Conservation (phyloP, 2,888 invertebrate genomes). For the Pharmacophagus antenor region DNA sequence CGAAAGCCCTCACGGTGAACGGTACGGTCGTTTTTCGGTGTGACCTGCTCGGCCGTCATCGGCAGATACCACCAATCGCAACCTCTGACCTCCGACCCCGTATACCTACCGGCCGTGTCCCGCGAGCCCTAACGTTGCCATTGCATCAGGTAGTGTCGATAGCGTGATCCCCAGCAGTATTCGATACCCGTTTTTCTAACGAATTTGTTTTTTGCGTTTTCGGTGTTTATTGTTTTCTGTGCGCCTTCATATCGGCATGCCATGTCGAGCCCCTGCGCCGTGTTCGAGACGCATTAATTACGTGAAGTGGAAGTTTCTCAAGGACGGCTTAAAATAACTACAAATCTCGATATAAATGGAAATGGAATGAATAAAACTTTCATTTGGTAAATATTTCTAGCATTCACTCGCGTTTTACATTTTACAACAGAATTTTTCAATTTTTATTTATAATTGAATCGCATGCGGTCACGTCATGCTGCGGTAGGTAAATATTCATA, state of each 20-base stretch:
- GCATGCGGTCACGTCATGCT: slow-evolving; percentile 5
- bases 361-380: slow-evolving; percentile 5
- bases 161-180: slow-evolving; percentile 70
- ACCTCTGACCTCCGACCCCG: slow-evolving; percentile 44
- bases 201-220: slow-evolving; percentile 73
- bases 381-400: slow-evolving; percentile 8
- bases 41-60: slow-evolving; percentile 63
- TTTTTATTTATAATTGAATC: slow-evolving; percentile 29
- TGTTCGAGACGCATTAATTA: slow-evolving; percentile 38
- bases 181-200: slow-evolving; percentile 62
- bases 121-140: slow-evolving; percentile 35
- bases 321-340: slow-evolving; percentile 37
- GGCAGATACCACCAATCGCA: slow-evolving; percentile 57
- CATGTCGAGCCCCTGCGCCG: slow-evolving; percentile 40
- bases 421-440: background rate
- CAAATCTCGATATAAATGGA: slow-evolving; percentile 33
- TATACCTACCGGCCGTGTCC: slow-evolving; percentile 39
- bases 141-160: slow-evolving; percentile 56
- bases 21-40: slow-evolving; percentile 51
- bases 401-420: slow-evolving; percentile 25
- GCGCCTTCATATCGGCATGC: slow-evolving; percentile 61
- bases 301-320: slow-evolving; percentile 48
- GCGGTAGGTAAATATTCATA: background rate
- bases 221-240: slow-evolving; percentile 73
- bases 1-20: slow-evolving; percentile 62